A percentile compares a stretch with the other conserved stretches of the same genome.
Conservation (phyloP, 2,888 invertebrate genomes). For the Brenthis daphne region DNA sequence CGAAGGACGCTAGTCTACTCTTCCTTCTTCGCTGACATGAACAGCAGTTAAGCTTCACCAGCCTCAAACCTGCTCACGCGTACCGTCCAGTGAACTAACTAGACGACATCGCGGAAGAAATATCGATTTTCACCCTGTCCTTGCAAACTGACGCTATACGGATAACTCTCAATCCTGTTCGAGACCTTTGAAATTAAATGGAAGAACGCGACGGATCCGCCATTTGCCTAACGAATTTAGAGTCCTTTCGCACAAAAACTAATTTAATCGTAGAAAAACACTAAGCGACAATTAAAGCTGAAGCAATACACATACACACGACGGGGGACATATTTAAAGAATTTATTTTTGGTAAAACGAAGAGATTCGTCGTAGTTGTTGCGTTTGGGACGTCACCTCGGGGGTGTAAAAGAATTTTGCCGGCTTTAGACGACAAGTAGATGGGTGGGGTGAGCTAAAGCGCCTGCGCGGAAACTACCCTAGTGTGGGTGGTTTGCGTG, state of each 20-base stretch:
- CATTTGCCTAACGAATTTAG: conserved; percentile 64
- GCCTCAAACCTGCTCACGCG: conserved; percentile 51
- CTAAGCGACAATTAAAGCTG: conserved; percentile 63
- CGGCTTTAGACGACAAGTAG: conserved; percentile 64
- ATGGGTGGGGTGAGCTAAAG: conserved; percentile 73
- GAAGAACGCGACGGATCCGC: conserved; percentile 58
- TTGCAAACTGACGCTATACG: conserved; percentile 47
- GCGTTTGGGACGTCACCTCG: conserved; percentile 70
- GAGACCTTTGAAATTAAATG: conserved; percentile 43
- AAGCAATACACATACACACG: conserved; percentile 54
- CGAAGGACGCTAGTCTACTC: conserved; percentile 67
- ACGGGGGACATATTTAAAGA: conserved; percentile 46
- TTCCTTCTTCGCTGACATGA: conserved; percentile 71
- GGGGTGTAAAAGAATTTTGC: conserved; percentile 77
- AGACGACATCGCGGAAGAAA: conserved; percentile 50
- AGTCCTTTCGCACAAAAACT: conserved; percentile 35
- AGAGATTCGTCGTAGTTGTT: conserved; percentile 63
- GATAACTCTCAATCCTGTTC: conserved; percentile 11
- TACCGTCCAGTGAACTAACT: conserved; percentile 43
- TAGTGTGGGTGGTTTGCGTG: conserved; percentile 72
- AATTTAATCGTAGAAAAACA: conserved; percentile 48
- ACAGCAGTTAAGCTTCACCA: conserved; percentile 69
- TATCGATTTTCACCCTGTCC: conserved; percentile 64
- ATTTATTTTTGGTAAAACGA: conserved; percentile 49
- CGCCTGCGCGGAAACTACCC: conserved; percentile 66